Evolutionary conservation across 2,797 vertebrate species (phyloP).

Genomic region (Acrossocheilus fasciatus): DNA sequence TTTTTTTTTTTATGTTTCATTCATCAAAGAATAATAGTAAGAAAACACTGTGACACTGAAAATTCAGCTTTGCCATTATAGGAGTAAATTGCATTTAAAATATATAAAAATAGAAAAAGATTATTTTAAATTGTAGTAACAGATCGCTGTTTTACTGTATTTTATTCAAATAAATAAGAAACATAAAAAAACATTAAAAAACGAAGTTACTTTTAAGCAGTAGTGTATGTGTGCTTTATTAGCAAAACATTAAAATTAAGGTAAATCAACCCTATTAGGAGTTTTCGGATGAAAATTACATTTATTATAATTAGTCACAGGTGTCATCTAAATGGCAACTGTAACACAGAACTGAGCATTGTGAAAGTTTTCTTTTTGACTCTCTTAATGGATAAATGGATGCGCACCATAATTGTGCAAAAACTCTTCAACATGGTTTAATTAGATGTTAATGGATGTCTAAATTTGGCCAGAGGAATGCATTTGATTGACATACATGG

Average conservation of each 20-base stretch:
- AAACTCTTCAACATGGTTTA: conserved; percentile 1
- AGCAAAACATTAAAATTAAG: not conserved
- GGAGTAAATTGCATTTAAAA: not conserved
- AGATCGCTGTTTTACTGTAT: not conserved
- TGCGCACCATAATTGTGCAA: not conserved
- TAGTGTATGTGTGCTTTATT: not conserved
- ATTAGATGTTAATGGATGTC: conserved; percentile 16
- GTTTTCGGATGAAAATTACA: not conserved
- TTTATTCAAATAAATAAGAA: not conserved
- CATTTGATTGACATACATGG: not conserved
- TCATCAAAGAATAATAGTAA: not conserved
- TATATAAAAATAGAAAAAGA: not conserved
- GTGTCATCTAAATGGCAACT: not conserved
- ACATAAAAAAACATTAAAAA: not conserved
- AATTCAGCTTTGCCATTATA: not conserved
- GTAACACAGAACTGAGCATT: not conserved
- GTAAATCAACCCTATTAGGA: not conserved
- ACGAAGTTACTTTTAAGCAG: not conserved
- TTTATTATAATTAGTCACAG: not conserved
- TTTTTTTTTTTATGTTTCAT: not conserved
- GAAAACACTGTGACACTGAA: too few relatives aligned
- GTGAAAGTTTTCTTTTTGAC: not conserved
- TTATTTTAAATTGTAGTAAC: not conserved
- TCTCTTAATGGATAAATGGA: conserved; percentile 18
- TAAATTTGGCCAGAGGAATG: conserved; percentile 19